Evolutionary conservation across 2,797 vertebrate genomes (phyloP), one percentile per base, ranked within the genome.

Genomic region (Anguilla megastoma): DNA sequence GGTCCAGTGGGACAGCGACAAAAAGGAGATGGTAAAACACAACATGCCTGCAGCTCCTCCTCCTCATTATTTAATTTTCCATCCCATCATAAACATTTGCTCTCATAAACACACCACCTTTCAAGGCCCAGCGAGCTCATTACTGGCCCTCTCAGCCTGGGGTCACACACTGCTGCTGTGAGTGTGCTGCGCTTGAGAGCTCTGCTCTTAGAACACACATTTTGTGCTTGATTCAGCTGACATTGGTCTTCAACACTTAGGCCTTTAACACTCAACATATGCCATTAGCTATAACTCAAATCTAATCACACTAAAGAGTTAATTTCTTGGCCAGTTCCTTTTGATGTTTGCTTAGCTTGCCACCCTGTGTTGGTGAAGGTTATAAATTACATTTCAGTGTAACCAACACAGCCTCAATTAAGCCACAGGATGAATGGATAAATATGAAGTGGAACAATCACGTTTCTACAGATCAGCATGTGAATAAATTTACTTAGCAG

Each of bases 21-120:
- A 4, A 96, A 93, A 91, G 91, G 93, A 92, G 92, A 95, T 58
- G 95, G 95, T 96, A 95, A 95, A 89, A 88, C 7, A 91, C 84
- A 86, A 86, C 18, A 6, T 8, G 45, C 10, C 60, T 90, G 12
- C 27, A 85, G 24, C 30, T 36, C 27, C 12, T 66, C 33, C 27
- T 85, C 63, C 16, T 74, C 21, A 48, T 82, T 41, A 24, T 80
- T 80, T 80, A 2, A 82, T 82, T 82, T 48, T 82, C 45, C 24
- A 27, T 27, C 63, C 21, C 45, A 24, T 50, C 16, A 50, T 48
- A 10, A n/a, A 21, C 21, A 24, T 18, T 76, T 41, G 33, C 79
- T 48, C 41, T 45, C 33, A 79, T 45, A 79, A 79, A 79, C 16
- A 33, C 36, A 16, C 76, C 3, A 3, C 76, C 16, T 21, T 4